These are phyloP conservation scores for Hipposideros armiger DNA, from an alignment of 2,113 vertebrate species.

Conservation along the genomic window DNA sequence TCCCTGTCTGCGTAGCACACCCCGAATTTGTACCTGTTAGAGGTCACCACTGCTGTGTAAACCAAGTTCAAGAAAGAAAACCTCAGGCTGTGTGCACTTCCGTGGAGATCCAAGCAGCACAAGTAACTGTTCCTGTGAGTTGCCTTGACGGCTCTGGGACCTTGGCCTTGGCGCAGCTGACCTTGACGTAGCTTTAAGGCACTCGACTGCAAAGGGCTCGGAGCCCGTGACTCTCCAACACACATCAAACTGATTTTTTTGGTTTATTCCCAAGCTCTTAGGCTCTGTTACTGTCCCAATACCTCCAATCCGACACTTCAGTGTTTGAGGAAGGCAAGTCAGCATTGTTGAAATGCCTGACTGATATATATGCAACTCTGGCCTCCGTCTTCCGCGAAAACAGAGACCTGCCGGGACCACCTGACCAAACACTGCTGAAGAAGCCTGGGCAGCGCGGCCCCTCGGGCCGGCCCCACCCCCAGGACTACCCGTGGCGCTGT, in stretches of 20 bases:
- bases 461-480: background rate
- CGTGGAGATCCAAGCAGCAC: background rate
- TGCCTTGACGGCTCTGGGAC: background rate
- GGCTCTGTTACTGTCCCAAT: background rate
- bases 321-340: constrained; percentile 12
- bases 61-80: background rate
- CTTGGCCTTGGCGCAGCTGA: background rate
- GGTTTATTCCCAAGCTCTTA: background rate
- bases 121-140: background rate
- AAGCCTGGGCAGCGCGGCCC: accelerated
- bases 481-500: background rate
- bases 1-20: background rate
- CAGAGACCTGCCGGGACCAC: background rate
- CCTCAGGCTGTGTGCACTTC: background rate
- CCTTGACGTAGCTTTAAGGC: background rate
- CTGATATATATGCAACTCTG: constrained; percentile 8
- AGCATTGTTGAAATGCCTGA: background rate
- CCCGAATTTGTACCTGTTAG: background rate
- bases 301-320: constrained; percentile 57
- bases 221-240: background rate
- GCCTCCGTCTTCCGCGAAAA: background rate
- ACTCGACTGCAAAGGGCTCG: background rate
- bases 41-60: background rate
- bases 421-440: background rate
- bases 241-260: background rate